Evolutionary conservation across 2,113 vertebrate species (phyloP), one percentile per base, ranked within the genome.

Genomic region (Ramphastos sulfuratus): DNA sequence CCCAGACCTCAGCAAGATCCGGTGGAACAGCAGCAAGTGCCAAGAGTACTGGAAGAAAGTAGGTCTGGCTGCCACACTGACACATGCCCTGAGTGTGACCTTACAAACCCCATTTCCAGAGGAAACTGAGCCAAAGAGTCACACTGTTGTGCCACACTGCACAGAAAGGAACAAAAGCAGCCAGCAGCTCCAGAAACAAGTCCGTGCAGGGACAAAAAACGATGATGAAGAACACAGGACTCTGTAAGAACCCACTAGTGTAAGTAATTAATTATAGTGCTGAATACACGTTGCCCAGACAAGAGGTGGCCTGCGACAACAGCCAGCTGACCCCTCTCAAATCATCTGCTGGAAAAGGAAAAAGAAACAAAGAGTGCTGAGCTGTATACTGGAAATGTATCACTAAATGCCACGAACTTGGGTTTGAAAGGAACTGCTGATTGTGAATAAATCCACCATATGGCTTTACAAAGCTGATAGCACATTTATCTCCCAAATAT

Each of bases 371-470:
- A 90, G 33, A 93, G 64, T 80, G 86, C 89, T 94, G 93, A 96
- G 55, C 91, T 82, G 81, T 70, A 65, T 66, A 18, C 54, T 89
- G 83, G 87, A 93, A 97, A 96, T 77, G 52, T 81, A 96, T 88
- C 64, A 88, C 81, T 79, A 87, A 95, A 87, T 71, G 44, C 86
- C 74, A 85, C 19, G 37, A 93, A 91, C 96, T 83, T 76, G 55
- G 83, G 78, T 95, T 44, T 96, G 92, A 97, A 97, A 91, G 83
- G 85, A 97, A 95, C 74, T 94, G 96, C 95, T 70, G 90, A 96
- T 96, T 87, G 76, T 33, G 83, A 97, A 95, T 94, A 97, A 97
- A 97, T 64, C 73, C 75, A 65, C 93, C 96, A 95, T 95, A 96
- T 94, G 96, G 96, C 89, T 96, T 89, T 69, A 80, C 87, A 94